Evolutionary conservation across 1,140 invertebrate genomes (phyloP).

Genomic region (Drosophila nigrodunni): DNA sequence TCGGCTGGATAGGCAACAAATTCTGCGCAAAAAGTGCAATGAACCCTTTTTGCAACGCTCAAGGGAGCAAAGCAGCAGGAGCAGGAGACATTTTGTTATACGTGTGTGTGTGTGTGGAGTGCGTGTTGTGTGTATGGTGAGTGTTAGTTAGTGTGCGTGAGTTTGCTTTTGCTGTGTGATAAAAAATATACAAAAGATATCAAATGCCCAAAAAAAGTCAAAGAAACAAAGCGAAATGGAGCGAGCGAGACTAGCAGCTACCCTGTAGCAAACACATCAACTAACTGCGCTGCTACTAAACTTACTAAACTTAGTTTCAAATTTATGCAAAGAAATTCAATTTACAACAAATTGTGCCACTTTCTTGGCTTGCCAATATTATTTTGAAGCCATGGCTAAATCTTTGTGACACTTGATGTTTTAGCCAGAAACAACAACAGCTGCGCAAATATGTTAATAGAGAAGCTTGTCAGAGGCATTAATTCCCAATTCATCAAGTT

Average conservation of each 20-base stretch:
- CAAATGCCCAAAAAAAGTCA: constrained; percentile 61
- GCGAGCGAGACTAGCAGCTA: neutral
- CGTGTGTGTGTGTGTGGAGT: constrained; percentile 5
- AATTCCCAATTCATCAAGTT: constrained; percentile 83
- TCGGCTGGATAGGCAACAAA: constrained; percentile 81
- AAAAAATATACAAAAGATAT: constrained; percentile 61
- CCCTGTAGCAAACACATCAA: neutral
- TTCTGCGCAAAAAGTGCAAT: constrained; percentile 81
- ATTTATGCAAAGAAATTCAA: no score
- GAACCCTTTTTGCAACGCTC: constrained; percentile 64
- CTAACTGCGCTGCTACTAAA: no score
- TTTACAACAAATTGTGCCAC: neutral
- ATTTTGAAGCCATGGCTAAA: constrained; percentile 31
- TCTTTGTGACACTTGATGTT: constrained; percentile 40
- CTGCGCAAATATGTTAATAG: constrained; percentile 39
- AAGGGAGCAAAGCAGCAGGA: constrained; percentile 47
- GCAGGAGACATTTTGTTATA: constrained; percentile 36
- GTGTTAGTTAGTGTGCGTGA: constrained; percentile 27
- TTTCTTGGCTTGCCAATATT: constrained; percentile 30
- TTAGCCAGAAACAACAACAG: constrained; percentile 9
- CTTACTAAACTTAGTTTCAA: no score
- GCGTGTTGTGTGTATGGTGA: constrained; percentile 11
- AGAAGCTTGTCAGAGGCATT: constrained; percentile 69
- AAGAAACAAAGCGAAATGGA: neutral
- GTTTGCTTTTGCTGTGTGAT: constrained; percentile 56